Percentiles rank a stretch among this genome's conserved stretches.
phyloP scores from a whole-genome alignment of 2,113 vertebrate genomes.

The Sisor rabdophorus region DNA sequence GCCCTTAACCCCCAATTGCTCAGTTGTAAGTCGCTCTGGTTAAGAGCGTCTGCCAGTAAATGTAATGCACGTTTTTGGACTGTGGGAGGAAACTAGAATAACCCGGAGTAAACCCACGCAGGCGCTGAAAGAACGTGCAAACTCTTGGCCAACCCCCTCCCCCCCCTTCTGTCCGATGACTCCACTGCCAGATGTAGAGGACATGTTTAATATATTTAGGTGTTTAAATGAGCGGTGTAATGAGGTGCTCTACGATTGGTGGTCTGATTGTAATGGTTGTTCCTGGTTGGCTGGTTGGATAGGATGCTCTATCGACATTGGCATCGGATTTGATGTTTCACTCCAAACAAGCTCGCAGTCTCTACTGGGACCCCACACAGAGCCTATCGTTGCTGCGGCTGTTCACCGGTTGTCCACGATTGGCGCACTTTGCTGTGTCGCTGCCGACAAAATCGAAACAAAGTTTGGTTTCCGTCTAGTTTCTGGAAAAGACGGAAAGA shows the following conservation, averaged over 20 bases:
- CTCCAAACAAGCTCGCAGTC: neutral
- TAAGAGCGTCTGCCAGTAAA: too few species aligned
- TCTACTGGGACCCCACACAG: constrained; percentile 60
- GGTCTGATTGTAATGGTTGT: neutral
- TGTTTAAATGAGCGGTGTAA: neutral
- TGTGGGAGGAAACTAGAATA: too few species aligned
- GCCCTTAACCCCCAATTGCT: too few species aligned
- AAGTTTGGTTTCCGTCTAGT: constrained; percentile 67
- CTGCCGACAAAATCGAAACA: neutral
- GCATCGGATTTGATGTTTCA: constrained; percentile 77
- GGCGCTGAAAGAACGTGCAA: too few species aligned
- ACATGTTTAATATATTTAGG: too few species aligned
- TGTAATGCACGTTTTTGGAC: too few species aligned
- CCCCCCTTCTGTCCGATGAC: too few species aligned
- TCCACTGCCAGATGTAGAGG: neutral
- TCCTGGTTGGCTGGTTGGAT: constrained; percentile 4
- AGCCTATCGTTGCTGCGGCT: constrained; percentile 58
- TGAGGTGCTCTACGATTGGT: neutral
- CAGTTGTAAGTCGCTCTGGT: too few species aligned
- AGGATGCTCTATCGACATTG: constrained; percentile 77
- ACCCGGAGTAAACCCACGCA: too few species aligned
- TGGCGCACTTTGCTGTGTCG: constrained; percentile 60
- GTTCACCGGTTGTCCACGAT: constrained; percentile 53
- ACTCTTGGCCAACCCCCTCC: too few species aligned
- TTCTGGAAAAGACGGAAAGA: constrained; percentile 31